Evolutionary conservation across 2,888 invertebrate species (phyloP), one percentile per base, ranked within the genome.

Genomic region (Fragum sueziense): DNA sequence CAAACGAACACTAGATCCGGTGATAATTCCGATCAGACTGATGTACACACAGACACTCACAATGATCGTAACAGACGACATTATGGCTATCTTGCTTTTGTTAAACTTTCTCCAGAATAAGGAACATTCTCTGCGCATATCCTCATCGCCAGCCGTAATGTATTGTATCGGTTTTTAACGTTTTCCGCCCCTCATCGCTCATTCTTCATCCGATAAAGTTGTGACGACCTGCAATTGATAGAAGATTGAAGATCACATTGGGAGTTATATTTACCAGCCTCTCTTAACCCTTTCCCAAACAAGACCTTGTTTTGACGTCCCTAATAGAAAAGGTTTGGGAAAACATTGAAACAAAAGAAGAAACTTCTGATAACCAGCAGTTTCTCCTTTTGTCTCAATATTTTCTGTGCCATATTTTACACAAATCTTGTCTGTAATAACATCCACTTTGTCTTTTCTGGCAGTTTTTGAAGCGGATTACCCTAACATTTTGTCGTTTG

Each of bases 121-220:
- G 20, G n/a, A 22, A 47, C 83, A 84, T 79, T 67, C 78, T 73
- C 51, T 79, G 31, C 72, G 76, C 83, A 84, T 84, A 76, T 59
- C 73, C 78, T 71, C 75, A 73, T 84, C 67, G 70, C 57, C 62
- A n/a, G n/a, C n/a, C 65, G 65, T 29, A 41, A 31, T 54, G 65
- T 65, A 47, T 47, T 47, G 47, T 47, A 9, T 47, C n/a, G 47
- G 47, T 47, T 47, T 47, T 47, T 47, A 47, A 47, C 47, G 47
- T 47, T 4, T 4, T 47, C 17, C 17, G 47, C 2, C 47, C 14
- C 20, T 47, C 47, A 47, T 47, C 47, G 47, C 17, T 47, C 47
- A 47, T 47, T n/a, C 47, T 4, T 20, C 47, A 9, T 47, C 47
- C 47, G 17, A 47, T 47, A 47, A n/a, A 14, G 47, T 47, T n/a